Evolutionary conservation across 2,113 vertebrate genomes (phyloP).

Genomic region (Eleginops maclovinus): DNA sequence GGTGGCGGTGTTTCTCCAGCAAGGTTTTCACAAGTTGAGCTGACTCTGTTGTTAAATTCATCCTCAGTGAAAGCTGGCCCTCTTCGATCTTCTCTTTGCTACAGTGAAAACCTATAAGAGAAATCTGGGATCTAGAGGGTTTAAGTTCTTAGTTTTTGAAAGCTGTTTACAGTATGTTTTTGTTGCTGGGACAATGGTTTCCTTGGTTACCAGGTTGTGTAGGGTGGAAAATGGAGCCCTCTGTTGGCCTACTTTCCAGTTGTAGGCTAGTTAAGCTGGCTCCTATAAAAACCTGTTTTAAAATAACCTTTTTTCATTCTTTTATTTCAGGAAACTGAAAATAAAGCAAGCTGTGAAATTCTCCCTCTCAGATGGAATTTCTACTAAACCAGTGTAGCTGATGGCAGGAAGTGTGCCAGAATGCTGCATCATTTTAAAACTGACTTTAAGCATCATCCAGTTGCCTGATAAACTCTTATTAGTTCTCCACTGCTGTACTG

Average conservation of each 20-base stretch:
- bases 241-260: constrained; percentile 24
- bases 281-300: neutral
- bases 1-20: neutral
- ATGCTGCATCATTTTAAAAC: constrained; percentile 23
- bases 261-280: neutral
- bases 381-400: neutral
- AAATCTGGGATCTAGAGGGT: neutral
- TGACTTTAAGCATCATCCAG: neutral
- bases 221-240: constrained; percentile 12
- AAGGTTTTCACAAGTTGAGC: constrained; percentile 28
- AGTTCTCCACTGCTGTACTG: neutral
- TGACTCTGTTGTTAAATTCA: constrained; percentile 36
- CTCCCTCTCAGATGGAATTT: neutral
- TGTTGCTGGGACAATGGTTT: constrained; percentile 41
- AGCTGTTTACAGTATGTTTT: neutral
- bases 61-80: neutral
- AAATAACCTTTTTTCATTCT: neutral
- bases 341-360: neutral
- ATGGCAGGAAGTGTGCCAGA: constrained; percentile 4
- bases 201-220: constrained; percentile 48
- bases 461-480: neutral
- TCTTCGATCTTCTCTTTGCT: constrained; percentile 32
- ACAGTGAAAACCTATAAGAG: no score
- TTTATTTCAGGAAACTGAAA: constrained; percentile 32
- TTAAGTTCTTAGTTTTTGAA: neutral